A percentile compares a stretch with the other conserved stretches of the same genome.
Evolutionary conservation across 2,113 vertebrate species (phyloP).

Genomic region (Sterna hirundo): DNA sequence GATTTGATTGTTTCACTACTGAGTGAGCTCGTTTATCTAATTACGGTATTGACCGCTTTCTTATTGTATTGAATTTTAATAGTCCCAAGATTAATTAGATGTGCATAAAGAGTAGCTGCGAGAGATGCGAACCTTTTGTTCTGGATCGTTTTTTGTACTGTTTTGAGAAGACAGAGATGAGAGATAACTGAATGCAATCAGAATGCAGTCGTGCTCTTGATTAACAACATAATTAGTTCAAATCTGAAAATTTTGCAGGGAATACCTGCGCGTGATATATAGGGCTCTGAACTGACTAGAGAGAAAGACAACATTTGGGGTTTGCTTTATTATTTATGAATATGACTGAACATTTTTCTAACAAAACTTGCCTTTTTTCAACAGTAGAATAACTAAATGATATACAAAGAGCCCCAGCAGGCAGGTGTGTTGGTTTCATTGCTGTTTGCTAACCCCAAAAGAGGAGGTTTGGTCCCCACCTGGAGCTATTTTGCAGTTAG

Average conservation of each 20-base stretch:
- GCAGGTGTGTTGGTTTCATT: neutral
- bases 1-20: constrained; percentile 47
- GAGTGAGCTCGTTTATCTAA: constrained; percentile 36
- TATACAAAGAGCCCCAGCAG: neutral
- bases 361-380: neutral
- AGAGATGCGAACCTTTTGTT: constrained; percentile 31
- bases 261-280: neutral
- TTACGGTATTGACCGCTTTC: constrained; percentile 31
- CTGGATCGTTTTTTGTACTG: neutral
- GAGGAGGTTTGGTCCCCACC: neutral
- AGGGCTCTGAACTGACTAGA: neutral
- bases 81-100: constrained; percentile 36
- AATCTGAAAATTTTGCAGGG: neutral
- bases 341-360: neutral
- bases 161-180: constrained; percentile 16
- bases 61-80: constrained; percentile 47
- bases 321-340: neutral
- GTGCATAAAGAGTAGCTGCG: neutral
- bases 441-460: neutral
- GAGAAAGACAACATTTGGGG: neutral
- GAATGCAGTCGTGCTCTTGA: constrained; percentile 24
- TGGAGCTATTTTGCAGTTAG: neutral
- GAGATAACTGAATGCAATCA: neutral
- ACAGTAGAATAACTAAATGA: neutral
- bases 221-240: constrained; percentile 15